Evolutionary conservation across 2,113 vertebrate species (phyloP).

Genomic region (Cebus imitator): DNA sequence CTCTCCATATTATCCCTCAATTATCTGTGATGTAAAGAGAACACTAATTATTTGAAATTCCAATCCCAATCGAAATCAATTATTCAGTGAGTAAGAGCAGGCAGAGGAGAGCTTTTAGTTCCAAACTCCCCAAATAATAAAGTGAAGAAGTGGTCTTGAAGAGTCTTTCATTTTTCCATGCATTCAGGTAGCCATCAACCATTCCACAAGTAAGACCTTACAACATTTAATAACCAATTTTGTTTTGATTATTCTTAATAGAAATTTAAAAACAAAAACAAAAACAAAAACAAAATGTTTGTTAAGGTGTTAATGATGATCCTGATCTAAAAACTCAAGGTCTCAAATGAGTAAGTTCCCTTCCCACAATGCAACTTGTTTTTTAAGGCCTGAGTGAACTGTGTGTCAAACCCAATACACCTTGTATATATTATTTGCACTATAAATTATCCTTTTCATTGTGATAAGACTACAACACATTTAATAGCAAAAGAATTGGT

Average conservation of each 20-base stretch:
- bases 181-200: not conserved
- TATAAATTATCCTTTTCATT: not conserved
- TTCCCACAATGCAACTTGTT: not conserved
- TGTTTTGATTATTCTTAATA: conserved; percentile 2
- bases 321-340: not conserved
- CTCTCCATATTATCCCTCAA: not conserved
- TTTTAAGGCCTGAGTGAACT: not conserved
- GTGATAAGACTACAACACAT: not conserved
- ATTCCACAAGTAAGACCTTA: not conserved
- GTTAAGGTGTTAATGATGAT: not conserved
- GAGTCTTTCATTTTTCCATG: not conserved
- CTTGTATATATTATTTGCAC: not conserved
- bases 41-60: not conserved
- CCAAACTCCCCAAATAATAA: not conserved
- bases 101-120: not conserved
- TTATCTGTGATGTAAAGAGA: not conserved
- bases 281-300: not conserved
- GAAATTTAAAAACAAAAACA: not conserved
- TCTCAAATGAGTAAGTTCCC: not conserved
- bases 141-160: not conserved
- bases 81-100: not conserved
- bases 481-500: not conserved
- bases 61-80: not conserved
- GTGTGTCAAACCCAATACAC: conserved; percentile 7
- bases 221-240: not conserved